Conservation (phyloP, 2,888 invertebrate genomes). For the Tridacna gigas region DNA sequence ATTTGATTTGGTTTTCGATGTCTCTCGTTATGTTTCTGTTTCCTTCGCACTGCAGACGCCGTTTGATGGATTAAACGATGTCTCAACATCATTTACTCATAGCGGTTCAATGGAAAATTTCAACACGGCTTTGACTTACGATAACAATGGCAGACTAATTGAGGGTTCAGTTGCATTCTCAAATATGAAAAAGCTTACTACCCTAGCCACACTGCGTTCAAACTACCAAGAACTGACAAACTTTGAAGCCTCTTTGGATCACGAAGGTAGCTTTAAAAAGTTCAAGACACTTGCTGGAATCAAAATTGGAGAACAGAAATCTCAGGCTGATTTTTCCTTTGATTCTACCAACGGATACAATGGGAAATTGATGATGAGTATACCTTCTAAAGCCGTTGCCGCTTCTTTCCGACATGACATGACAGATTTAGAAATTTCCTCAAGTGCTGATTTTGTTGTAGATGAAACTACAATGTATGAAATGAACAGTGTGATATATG, state of each 20-base stretch:
- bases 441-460: not conserved
- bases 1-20: constrained; percentile 32
- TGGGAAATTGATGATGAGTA: constrained; percentile 18
- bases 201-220: constrained; percentile 27
- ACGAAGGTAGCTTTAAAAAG: not conserved
- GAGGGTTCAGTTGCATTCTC: constrained; percentile 34
- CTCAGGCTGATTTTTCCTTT: constrained; percentile 29
- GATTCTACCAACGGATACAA: constrained; percentile 33
- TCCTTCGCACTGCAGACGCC: constrained; percentile 35
- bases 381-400: not conserved
- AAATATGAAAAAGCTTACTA: constrained; percentile 5
- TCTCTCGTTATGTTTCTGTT: constrained; percentile 26
- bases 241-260: not conserved
- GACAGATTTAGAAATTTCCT: not conserved
- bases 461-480: not conserved
- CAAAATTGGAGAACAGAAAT: constrained; percentile 9
- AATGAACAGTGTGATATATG: not conserved
- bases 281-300: constrained; percentile 34
- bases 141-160: constrained; percentile 21
- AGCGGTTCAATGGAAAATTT: constrained; percentile 33
- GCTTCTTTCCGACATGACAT: not conserved
- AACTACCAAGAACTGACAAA: not conserved
- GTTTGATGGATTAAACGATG: constrained; percentile 33
- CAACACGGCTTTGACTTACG: constrained; percentile 31
- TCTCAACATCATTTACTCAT: constrained; percentile 40